A percentile compares a stretch with the other conserved stretches of the same genome.
Evolutionary conservation across 2,888 invertebrate genomes (phyloP).

Genomic region (Hydropsyche betteni): DNA sequence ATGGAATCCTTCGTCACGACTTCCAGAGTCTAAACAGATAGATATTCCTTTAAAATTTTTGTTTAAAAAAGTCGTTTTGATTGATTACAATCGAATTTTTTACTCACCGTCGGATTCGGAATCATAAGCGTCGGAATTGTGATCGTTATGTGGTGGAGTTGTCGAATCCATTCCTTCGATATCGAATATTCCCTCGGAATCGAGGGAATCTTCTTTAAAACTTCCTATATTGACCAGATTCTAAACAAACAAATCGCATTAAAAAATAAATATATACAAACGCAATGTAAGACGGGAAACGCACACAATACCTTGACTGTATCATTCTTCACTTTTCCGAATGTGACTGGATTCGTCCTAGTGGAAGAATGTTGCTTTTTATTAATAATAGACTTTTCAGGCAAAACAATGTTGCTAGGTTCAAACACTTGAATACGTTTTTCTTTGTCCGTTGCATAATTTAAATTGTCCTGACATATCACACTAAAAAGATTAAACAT

Average conservation of each 20-base stretch:
- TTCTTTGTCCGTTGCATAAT: background rate
- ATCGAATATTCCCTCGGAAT: conserved; percentile 79
- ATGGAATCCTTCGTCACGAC: conserved; percentile 70
- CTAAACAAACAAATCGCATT: conserved; percentile 54
- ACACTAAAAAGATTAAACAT: conserved; percentile 35
- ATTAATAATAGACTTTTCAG: conserved; percentile 7
- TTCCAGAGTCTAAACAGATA: conserved; percentile 59
- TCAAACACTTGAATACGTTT: conserved; percentile 6
- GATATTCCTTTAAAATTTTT: conserved; percentile 36
- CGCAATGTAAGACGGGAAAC: background rate
- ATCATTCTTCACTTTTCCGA: conserved; percentile 36
- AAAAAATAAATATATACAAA: too few species aligned
- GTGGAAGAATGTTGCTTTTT: conserved; percentile 30
- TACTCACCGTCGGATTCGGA: conserved; percentile 78
- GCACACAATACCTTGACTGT: conserved; percentile 32
- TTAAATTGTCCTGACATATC: conserved; percentile 26
- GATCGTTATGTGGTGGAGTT: conserved; percentile 58
- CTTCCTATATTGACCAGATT: conserved; percentile 56
- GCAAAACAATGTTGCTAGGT: background rate
- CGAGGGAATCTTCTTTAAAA: conserved; percentile 65
- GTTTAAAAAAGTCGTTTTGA: background rate
- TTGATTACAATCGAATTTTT: conserved; percentile 18
- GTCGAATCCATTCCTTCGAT: conserved; percentile 76
- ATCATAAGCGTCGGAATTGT: conserved; percentile 71
- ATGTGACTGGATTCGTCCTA: conserved; percentile 20